Base-by-base conservation (phyloP, 2,888 invertebrate species). In the Trissoscelio sp. region DNA sequence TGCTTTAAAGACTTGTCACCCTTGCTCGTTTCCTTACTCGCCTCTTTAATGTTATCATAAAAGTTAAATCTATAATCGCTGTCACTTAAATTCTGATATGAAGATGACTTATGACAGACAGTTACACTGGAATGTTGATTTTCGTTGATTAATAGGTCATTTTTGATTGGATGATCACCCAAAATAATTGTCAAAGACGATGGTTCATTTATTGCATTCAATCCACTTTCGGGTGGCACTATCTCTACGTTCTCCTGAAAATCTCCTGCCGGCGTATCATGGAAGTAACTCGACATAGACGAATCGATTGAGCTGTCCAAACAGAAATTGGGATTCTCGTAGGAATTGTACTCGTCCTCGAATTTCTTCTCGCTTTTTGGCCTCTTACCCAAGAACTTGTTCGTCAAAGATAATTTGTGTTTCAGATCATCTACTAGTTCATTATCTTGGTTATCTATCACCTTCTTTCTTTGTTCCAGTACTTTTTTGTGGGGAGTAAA, bases 271-370 rank as follows among this genome's bases (percentile, higher is more conserved):
- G 58, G 11, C 5, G 34, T 48, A 31, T 82, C 83, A 72, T 86
- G 89, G 0, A 90, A 82, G 70, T 86, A 90, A 20, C 85, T 85
- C 22, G 87, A 85, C 9, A 88, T 66, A 1, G 90, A 89, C 3
- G 89, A 87, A 67, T 91, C 91, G 18, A 88, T 70, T 2, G 91
- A 91, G 55, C 84, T 87, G 81, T 91, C 90, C 55, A 89, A 74
- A 24, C 84, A 85, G 51, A 91, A 91, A 1, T 88, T 88, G 1
- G 91, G 91, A 84, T 91, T 91, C 81, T 91, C 91, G 78, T 91
- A 91, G 22, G 86, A 87, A 48, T 73, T 85, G 73, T 55, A 84
- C 57, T 83, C 83, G 16, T 82, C 34, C 20, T 80, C 78, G 4
- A n/a, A 22, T 31, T 42, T 78, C 12, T 62, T 79, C 22, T 51